phyloP scores from a whole-genome alignment of 2,888 invertebrate genomes.

The Microctonus hyperodae region DNA sequence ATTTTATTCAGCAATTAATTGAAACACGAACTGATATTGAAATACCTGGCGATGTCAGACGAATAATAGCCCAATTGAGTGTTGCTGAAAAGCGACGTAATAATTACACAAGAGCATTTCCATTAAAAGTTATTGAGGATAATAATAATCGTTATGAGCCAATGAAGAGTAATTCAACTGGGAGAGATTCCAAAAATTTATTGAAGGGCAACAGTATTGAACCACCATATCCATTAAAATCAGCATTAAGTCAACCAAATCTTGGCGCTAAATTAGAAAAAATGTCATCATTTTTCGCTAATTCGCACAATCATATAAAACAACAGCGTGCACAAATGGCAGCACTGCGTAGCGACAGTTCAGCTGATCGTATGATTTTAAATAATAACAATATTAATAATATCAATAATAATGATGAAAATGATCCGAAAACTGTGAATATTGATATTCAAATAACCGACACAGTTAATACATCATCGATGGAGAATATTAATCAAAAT shows the following conservation, averaged over 20 bases:
- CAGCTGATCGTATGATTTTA: constrained; percentile 39
- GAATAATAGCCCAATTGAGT: constrained; percentile 72
- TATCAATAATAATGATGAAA: constrained; percentile 58
- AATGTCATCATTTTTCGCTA: constrained; percentile 70
- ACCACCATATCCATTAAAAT: constrained; percentile 60
- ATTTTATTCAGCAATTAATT: constrained; percentile 75
- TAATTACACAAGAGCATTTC: constrained; percentile 56
- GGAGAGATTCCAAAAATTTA: constrained; percentile 51
- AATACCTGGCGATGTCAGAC: constrained; percentile 76
- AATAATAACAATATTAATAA: too few species aligned
- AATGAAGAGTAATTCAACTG: constrained; percentile 58
- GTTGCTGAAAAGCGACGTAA: constrained; percentile 63
- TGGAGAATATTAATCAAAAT: constrained; percentile 40
- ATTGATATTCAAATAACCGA: constrained; percentile 62
- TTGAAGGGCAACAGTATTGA: constrained; percentile 61
- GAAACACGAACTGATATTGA: constrained; percentile 73
- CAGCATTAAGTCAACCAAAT: constrained; percentile 62
- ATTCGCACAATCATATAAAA: constrained; percentile 73
- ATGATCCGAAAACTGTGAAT: constrained; percentile 59
- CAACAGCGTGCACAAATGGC: constrained; percentile 69
- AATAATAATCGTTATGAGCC: constrained; percentile 58
- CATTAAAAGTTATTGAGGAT: constrained; percentile 67
- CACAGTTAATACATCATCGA: constrained; percentile 42
- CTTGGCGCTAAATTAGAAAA: constrained; percentile 59
- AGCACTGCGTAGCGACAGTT: constrained; percentile 56